phyloP scores from a whole-genome alignment of 2,888 invertebrate genomes.

The Baronia brevicornis region DNA sequence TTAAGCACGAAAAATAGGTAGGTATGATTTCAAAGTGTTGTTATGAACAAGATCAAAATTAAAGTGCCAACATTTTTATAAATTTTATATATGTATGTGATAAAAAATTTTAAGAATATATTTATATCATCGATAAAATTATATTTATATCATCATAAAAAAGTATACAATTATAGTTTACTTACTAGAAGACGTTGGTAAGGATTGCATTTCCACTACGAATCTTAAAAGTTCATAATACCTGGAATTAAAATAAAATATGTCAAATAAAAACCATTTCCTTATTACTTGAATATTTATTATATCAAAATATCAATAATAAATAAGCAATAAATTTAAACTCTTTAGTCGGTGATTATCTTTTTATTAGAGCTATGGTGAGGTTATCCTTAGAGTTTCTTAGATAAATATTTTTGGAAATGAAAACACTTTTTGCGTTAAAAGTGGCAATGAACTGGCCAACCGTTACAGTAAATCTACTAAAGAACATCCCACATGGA shows the following conservation, averaged over 20 bases:
- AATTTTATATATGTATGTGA: no score
- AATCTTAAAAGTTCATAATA: conserved; percentile 6
- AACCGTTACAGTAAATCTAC: background rate
- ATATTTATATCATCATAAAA: background rate
- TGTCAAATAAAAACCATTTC: background rate
- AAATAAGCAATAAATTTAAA: no score
- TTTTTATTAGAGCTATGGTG: no score
- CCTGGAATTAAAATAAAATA: conserved; percentile 9
- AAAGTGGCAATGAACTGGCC: no score
- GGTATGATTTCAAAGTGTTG: background rate
- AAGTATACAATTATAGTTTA: conserved; percentile 1
- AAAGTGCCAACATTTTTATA: no score
- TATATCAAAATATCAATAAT: no score
- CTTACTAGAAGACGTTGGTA: conserved; percentile 34
- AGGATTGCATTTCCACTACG: conserved; percentile 41
- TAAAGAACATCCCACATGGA: background rate
- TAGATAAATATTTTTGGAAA: no score
- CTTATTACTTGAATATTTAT: background rate
- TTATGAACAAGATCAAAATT: no score
- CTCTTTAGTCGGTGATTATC: no score
- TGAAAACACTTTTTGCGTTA: no score
- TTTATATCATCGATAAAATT: background rate
- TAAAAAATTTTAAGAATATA: no score
- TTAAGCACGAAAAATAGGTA: conserved; percentile 4
- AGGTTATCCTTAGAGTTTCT: no score